Evolutionary conservation across 2,113 vertebrate species (phyloP).

Genomic region (Hyla sarda): DNA sequence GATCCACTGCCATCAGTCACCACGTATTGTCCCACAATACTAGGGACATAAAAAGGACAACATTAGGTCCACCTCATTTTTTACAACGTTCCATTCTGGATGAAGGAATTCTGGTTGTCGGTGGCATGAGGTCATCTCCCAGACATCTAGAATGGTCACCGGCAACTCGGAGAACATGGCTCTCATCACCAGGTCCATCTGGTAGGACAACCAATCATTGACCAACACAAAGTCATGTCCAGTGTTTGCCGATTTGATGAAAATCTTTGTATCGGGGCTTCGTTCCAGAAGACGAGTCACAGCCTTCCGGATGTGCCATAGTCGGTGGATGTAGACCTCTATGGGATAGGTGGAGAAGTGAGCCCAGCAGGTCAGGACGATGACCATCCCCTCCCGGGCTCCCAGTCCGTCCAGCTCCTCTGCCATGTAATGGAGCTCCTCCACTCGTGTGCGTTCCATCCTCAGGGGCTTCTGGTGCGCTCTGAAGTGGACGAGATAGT

Average conservation of each 20-base stretch:
- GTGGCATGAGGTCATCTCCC: slow-evolving; percentile 66
- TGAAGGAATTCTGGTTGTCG: slow-evolving; percentile 56
- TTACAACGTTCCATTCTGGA: slow-evolving; percentile 37
- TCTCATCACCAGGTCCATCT: slow-evolving; percentile 61
- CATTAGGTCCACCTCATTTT: slow-evolving; percentile 57
- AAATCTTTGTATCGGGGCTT: slow-evolving; percentile 57
- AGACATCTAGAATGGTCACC: slow-evolving; percentile 63
- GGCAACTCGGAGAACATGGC: slow-evolving; percentile 57
- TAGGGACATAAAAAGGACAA: slow-evolving; percentile 61
- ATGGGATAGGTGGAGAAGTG: slow-evolving; percentile 63
- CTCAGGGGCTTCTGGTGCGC: slow-evolving; percentile 51
- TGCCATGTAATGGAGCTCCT: slow-evolving; percentile 60
- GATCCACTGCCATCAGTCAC: too few relatives aligned
- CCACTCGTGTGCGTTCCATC: slow-evolving; percentile 34
- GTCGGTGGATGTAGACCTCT: slow-evolving; percentile 30
- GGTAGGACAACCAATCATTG: slow-evolving; percentile 63
- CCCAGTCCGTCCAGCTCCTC: slow-evolving; percentile 58
- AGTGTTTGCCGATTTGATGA: slow-evolving; percentile 64
- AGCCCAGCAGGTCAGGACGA: slow-evolving; percentile 61
- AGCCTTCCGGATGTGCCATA: slow-evolving; percentile 54
- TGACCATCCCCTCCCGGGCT: slow-evolving; percentile 40
- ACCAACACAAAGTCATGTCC: slow-evolving; percentile 58
- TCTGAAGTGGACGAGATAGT: slow-evolving; percentile 36
- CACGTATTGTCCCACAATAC: neutral
- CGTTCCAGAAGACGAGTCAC: slow-evolving; percentile 55